Conservation (phyloP, 92 coral and sea anemone genomes). For the Phenganax stokvisi region DNA sequence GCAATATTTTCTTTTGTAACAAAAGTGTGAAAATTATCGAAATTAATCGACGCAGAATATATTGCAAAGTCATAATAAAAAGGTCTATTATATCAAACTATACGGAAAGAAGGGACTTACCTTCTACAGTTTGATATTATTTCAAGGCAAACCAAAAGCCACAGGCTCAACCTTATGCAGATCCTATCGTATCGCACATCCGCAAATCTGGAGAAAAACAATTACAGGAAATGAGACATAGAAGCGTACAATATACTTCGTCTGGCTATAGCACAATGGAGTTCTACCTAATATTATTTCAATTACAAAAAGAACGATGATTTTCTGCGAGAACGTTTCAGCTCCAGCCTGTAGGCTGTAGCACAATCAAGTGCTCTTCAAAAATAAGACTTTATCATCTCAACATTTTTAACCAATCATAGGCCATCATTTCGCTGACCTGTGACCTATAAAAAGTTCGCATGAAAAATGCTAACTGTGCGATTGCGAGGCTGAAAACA, state of each 20-base stretch:
- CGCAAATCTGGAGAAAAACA: background rate
- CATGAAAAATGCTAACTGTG: conserved; percentile 14
- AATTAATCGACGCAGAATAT: background rate
- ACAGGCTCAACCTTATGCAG: background rate
- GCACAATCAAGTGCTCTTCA: conserved; percentile 26
- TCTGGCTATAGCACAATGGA: background rate
- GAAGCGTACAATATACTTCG: background rate
- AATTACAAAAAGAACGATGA: background rate
- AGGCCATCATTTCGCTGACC: conserved; percentile 16
- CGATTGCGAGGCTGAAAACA: background rate
- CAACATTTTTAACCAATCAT: conserved; percentile 27
- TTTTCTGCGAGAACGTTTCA: background rate
- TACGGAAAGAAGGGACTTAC: background rate
- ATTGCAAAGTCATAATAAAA: background rate
- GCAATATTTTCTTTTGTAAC: background rate
- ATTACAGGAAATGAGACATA: conserved; percentile 8
- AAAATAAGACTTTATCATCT: conserved; percentile 26
- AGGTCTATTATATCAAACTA: background rate
- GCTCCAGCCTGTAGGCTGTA: background rate
- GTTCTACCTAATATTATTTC: background rate
- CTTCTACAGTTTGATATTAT: background rate
- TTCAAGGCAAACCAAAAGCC: conserved; percentile 1
- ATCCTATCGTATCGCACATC: conserved; percentile 1
- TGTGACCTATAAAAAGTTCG: conserved; percentile 26
- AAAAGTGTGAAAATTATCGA: background rate